A percentile compares a stretch with the other conserved stretches of the same genome.
phyloP scores from a whole-genome alignment of 1,140 invertebrate genomes.

The Nylanderia fulva region DNA sequence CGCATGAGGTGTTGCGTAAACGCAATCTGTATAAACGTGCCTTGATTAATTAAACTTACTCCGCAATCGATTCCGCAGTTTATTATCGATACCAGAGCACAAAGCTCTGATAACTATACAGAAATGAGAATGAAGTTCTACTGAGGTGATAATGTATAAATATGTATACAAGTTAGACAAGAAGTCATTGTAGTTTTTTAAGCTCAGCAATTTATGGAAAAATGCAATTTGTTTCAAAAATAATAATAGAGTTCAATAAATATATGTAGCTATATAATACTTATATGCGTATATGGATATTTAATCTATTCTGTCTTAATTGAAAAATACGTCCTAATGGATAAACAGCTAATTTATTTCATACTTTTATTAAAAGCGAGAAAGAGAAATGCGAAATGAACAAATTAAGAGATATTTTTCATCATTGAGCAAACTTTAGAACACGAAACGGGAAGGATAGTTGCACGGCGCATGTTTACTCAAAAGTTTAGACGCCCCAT shows the following conservation, averaged over 20 bases:
- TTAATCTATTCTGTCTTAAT: not conserved
- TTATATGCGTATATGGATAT: not conserved
- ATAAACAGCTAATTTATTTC: not conserved
- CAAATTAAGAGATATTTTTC: slow-evolving; percentile 29
- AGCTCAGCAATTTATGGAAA: not conserved
- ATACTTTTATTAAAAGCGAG: no score
- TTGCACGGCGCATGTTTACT: slow-evolving; percentile 50
- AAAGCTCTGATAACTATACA: not conserved
- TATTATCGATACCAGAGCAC: slow-evolving; percentile 17
- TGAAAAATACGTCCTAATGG: not conserved
- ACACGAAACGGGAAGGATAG: not conserved
- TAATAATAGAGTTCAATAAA: not conserved
- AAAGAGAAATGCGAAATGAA: no score
- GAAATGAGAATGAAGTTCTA: not conserved
- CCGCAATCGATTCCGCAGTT: slow-evolving; percentile 31
- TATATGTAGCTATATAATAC: no score
- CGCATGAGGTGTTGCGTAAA: slow-evolving; percentile 21
- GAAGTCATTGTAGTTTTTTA: not conserved
- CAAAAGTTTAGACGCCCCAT: slow-evolving; percentile 42
- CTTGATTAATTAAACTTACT: slow-evolving; percentile 38
- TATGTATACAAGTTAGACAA: not conserved
- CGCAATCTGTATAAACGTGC: slow-evolving; percentile 23
- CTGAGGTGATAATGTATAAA: not conserved
- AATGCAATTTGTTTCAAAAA: not conserved
- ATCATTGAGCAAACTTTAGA: not conserved